Conservation (phyloP, 2,113 vertebrate genomes). For the Tachuris rubrigastra region DNA sequence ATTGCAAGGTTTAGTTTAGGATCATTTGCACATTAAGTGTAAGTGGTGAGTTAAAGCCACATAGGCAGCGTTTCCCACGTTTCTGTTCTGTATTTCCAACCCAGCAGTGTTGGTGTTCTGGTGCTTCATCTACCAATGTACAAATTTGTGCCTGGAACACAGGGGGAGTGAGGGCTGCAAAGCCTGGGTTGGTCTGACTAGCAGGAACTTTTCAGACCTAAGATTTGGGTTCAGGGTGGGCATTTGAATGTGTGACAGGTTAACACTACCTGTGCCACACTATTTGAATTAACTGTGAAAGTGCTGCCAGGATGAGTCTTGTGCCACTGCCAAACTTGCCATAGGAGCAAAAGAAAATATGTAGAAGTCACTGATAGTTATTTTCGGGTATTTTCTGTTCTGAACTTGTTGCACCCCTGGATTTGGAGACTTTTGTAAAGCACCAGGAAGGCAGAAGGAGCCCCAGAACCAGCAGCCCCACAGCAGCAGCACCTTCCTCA, state of each 20-base stretch:
- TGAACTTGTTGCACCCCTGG: background rate
- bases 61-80: background rate
- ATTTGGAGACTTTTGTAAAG: background rate
- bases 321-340: background rate
- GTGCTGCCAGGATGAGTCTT: accelerated
- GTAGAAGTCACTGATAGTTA: background rate
- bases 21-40: accelerated
- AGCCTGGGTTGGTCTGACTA: background rate
- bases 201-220: background rate
- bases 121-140: background rate
- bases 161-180: too few species aligned
- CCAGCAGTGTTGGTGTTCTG: background rate
- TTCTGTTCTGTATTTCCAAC: background rate
- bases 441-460: background rate
- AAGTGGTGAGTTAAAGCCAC: accelerated
- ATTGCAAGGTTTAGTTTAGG: background rate
- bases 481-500: background rate
- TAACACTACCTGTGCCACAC: background rate
- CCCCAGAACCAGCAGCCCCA: background rate
- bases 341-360: background rate
- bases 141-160: background rate
- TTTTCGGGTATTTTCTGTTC: background rate
- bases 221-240: background rate
- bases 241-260: accelerated
- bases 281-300: too few species aligned